A percentile compares a stretch with the other conserved stretches of the same genome.
phyloP scores from a whole-genome alignment of 2,113 vertebrate genomes.

The Amphiprion ocellaris region DNA sequence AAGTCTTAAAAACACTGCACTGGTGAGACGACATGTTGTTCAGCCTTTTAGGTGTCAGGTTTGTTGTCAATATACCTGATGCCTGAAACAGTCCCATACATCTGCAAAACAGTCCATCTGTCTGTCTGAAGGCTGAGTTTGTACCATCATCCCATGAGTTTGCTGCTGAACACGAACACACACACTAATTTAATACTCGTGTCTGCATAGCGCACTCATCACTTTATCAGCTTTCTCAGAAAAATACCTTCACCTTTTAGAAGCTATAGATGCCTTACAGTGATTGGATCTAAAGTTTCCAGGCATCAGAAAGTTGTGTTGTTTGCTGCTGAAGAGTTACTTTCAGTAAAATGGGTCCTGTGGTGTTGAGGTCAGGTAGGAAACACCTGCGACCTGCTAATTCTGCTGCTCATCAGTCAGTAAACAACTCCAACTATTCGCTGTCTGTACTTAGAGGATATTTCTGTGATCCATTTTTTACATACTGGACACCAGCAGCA shows the following conservation, averaged over 20 bases:
- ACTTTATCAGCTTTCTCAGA: background rate
- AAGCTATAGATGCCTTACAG: background rate
- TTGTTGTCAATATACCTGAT: background rate
- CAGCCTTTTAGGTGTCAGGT: background rate
- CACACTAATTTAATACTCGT: background rate
- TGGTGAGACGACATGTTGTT: background rate
- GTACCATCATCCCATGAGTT: background rate
- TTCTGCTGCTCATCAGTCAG: background rate
- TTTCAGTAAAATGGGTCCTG: slow-evolving; percentile 34
- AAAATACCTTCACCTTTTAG: background rate
- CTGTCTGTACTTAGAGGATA: background rate
- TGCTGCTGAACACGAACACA: background rate
- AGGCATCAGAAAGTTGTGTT: background rate
- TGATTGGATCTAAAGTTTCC: slow-evolving; percentile 10
- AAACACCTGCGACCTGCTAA: slow-evolving; percentile 29
- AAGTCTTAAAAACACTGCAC: background rate
- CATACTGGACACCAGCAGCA: background rate
- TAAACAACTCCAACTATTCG: background rate
- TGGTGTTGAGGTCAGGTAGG: background rate
- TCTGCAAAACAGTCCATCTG: background rate
- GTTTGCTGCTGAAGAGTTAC: slow-evolving; percentile 17
- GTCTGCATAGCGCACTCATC: background rate
- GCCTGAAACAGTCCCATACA: background rate
- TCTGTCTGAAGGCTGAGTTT: background rate
- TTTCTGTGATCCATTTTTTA: background rate